Conservation (phyloP, 2,113 vertebrate genomes). For the Tyto alba region DNA sequence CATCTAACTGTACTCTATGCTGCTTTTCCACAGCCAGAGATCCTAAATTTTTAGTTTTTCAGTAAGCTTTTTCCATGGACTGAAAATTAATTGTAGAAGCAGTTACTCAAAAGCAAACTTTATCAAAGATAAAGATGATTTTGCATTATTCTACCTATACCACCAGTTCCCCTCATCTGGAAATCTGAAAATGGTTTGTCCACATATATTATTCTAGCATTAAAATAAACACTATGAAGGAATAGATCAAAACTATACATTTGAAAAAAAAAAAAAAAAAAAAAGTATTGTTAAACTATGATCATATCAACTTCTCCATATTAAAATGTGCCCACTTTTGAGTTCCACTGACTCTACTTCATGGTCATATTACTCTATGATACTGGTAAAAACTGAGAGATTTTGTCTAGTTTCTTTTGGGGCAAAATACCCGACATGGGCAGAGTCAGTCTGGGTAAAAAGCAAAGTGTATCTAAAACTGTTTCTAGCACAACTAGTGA, state of each 20-base stretch:
- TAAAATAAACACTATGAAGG: neutral
- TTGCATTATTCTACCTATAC: neutral
- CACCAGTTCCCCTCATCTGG: neutral
- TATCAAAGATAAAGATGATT: neutral
- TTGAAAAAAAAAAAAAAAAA: no score
- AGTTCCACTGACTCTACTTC: neutral
- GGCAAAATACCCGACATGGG: neutral
- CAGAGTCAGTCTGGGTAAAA: neutral
- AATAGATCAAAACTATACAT: neutral
- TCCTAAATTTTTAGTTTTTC: neutral
- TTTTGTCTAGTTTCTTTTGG: neutral
- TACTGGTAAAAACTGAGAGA: neutral
- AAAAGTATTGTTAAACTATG: neutral
- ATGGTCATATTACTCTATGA: neutral
- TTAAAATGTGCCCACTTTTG: neutral
- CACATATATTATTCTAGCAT: neutral
- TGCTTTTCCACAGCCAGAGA: neutral
- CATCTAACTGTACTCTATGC: neutral
- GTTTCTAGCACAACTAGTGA: neutral
- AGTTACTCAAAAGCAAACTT: neutral
- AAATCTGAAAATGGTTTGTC: neutral
- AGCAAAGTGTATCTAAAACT: neutral
- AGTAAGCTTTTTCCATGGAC: neutral
- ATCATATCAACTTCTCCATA: no score
- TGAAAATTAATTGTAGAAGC: neutral